Base-by-base conservation (phyloP, 2,888 invertebrate species). In the Stegophylla sp. region DNA sequence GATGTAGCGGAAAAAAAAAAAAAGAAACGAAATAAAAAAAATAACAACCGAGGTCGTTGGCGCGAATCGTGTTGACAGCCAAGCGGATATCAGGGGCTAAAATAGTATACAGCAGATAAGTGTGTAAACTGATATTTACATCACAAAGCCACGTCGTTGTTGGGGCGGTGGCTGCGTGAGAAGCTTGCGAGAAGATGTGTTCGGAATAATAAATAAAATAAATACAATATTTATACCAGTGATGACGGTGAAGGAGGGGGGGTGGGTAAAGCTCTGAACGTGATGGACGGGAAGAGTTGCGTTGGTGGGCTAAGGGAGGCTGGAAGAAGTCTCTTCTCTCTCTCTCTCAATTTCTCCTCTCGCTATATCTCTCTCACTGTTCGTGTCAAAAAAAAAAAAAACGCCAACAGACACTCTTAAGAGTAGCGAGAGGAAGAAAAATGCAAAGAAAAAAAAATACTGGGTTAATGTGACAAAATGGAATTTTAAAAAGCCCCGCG, bases 61-160 rank as follows among this genome's bases (percentile, higher is more conserved):
- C 17, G 26, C 17, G 26, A 69, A 23, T 61, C 79, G 79, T 71
- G 79, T 79, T 71, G 79, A 79, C 79, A 79, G 34, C 34, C 34
- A 7, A 71, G 79, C 69, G 79, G 69, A 79, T 79, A 79, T 79
- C 79, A n/a, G n/a, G n/a, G n/a, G 61, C 71, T 71, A 79, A 79
- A 71, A 79, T 69, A 79, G 71, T 69, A 51, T 79, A 71, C 51
- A 69, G 34, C 34, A 51, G 79, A 79, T 79, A 79, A 79, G 69
- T 79, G 69, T 79, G 79, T 79, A 79, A 71, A 79, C 71, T 51
- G 79, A 79, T 71, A 79, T 79, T 79, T 79, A 79, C 79, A 79
- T 79, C 71, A 79, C 79, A 79, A 79, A 79, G 79, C 79, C 51
- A n/a, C n/a, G n/a, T n/a, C n/a, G n/a, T n/a, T n/a, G n/a, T n/a